These are phyloP conservation scores for Seira ritae DNA, from an alignment of 2,888 invertebrate species.

Conservation along the genomic window DNA sequence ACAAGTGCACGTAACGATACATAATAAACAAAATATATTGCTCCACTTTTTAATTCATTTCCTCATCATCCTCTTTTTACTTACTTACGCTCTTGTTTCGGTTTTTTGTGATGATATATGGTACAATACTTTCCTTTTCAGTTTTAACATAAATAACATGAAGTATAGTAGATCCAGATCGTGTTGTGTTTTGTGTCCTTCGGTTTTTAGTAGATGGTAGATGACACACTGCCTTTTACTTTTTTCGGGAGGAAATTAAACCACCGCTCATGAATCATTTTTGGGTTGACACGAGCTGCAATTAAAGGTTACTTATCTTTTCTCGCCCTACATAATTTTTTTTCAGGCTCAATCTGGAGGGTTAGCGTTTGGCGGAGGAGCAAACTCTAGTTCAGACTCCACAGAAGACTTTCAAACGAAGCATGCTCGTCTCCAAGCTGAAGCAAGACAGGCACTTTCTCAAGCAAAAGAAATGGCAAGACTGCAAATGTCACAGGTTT, in stretches of 20 bases:
- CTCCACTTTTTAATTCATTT: not conserved
- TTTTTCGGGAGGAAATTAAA: constrained; percentile 22
- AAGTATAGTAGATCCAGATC: too few relatives aligned
- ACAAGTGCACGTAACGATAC: constrained; percentile 29
- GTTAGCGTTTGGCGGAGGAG: constrained; percentile 70
- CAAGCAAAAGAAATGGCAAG: constrained; percentile 95
- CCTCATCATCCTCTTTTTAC: not conserved
- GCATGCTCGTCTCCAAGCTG: constrained; percentile 89
- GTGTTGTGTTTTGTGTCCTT: constrained; percentile 2
- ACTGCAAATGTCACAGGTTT: constrained; percentile 81
- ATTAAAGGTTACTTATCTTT: constrained; percentile 53
- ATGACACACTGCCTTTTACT: not conserved
- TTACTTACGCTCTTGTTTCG: not conserved
- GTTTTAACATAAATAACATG: too few relatives aligned
- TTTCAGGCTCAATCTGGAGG: constrained; percentile 69
- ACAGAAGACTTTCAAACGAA: constrained; percentile 86
- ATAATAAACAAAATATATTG: constrained; percentile 16
- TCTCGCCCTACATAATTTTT: constrained; percentile 15
- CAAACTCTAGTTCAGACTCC: constrained; percentile 78
- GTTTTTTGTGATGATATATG: not conserved
- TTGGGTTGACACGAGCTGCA: constrained; percentile 44
- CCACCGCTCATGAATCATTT: constrained; percentile 50
- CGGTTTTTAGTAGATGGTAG: not conserved
- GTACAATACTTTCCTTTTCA: too few relatives aligned
- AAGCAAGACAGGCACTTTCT: constrained; percentile 90